Conservation (phyloP, 2,797 vertebrate genomes). For the Sylvia borin region DNA sequence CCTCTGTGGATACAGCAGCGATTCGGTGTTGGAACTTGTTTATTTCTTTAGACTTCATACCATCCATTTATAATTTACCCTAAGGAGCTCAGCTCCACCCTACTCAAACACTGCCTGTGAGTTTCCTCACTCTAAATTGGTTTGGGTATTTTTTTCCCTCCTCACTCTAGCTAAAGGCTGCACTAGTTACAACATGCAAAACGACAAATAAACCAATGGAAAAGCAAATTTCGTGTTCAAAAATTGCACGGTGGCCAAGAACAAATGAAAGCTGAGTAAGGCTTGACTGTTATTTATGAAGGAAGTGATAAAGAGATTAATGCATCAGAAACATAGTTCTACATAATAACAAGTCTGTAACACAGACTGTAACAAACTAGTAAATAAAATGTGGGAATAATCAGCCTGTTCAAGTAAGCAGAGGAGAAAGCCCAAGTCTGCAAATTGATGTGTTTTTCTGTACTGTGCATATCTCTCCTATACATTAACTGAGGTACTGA, state of each 20-base stretch:
- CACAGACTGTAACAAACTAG: neutral
- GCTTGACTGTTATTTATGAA: neutral
- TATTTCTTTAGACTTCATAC: constrained; percentile 57
- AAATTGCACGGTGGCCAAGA: neutral
- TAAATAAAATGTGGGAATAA: neutral
- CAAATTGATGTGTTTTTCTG: neutral
- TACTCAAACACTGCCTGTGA: constrained; percentile 37
- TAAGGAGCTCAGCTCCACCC: constrained; percentile 64
- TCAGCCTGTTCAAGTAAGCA: neutral
- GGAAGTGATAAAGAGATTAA: neutral
- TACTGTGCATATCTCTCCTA: neutral
- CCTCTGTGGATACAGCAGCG: neutral
- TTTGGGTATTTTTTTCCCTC: constrained; percentile 2
- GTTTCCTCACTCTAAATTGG: constrained; percentile 52
- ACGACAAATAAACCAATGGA: neutral
- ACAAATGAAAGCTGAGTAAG: neutral
- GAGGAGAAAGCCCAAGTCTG: neutral
- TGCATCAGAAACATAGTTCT: neutral
- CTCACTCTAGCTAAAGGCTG: neutral
- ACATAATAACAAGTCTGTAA: neutral
- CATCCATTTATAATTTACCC: constrained; percentile 52
- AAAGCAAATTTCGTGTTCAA: constrained; percentile 6
- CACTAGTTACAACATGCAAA: constrained; percentile 44
- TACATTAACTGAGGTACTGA: neutral
- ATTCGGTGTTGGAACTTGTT: constrained; percentile 53